Evolutionary conservation across 2,888 invertebrate species (phyloP).

Genomic region (Neoitamus cyanurus): DNA sequence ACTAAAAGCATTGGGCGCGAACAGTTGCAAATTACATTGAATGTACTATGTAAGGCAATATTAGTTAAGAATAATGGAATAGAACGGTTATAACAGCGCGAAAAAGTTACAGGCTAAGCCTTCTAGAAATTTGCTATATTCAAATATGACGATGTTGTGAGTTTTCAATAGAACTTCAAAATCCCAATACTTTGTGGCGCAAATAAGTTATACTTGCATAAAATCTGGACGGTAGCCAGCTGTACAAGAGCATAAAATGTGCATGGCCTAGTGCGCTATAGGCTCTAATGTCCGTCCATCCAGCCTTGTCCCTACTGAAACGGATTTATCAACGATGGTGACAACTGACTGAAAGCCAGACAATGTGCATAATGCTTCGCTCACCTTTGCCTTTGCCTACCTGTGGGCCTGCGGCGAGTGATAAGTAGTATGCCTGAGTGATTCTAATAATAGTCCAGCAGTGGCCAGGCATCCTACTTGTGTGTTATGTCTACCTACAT

Average conservation of each 20-base stretch:
- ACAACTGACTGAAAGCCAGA: slow-evolving; percentile 31
- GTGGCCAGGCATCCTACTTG: neutral
- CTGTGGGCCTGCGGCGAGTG: neutral
- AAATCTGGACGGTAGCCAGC: neutral
- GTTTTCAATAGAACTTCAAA: neutral
- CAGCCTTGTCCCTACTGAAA: slow-evolving; percentile 29
- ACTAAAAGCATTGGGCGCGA: too few relatives aligned
- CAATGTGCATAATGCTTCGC: slow-evolving; percentile 9
- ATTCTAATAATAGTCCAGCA: slow-evolving; percentile 19
- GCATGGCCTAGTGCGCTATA: slow-evolving; percentile 14
- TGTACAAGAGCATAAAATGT: neutral
- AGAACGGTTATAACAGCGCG: too few relatives aligned
- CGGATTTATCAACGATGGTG: slow-evolving; percentile 16
- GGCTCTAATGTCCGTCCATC: neutral
- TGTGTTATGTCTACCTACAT: neutral
- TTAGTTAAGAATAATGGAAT: too few relatives aligned
- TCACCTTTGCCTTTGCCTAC: neutral
- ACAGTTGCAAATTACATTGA: too few relatives aligned
- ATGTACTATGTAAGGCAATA: too few relatives aligned
- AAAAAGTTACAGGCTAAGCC: too few relatives aligned
- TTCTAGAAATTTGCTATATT: too few relatives aligned
- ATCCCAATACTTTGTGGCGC: neutral
- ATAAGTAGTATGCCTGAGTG: neutral
- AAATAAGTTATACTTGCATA: neutral
- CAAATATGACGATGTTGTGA: too few relatives aligned